Evolutionary conservation across 2,797 vertebrate genomes (phyloP).

Genomic region (Xenopus petersii): DNA sequence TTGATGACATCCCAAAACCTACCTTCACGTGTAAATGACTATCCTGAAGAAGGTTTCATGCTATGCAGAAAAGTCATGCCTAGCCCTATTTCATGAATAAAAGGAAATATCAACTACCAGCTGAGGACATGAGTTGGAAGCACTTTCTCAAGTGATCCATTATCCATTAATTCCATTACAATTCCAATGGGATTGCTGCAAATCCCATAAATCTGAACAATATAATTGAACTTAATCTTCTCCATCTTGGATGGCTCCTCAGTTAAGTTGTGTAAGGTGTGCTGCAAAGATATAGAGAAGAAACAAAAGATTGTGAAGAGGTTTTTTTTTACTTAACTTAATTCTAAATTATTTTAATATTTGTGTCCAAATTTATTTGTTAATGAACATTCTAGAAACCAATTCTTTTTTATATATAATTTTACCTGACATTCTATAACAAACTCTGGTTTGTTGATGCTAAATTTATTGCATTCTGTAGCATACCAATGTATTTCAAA

Average conservation of each 20-base stretch:
- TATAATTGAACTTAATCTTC: conserved; percentile 78
- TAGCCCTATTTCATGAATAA: conserved; percentile 81
- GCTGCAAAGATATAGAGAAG: conserved; percentile 29
- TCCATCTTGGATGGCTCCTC: conserved; percentile 73
- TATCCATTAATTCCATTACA: conserved; percentile 86
- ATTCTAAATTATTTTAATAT: too few species aligned
- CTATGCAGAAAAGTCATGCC: conserved; percentile 88
- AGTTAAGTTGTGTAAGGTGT: conserved; percentile 56
- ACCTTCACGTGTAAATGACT: conserved; percentile 80
- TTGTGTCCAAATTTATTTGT: too few species aligned
- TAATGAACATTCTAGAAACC: too few species aligned
- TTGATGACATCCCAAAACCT: neutral
- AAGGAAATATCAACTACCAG: conserved; percentile 84
- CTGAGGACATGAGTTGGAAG: conserved; percentile 74
- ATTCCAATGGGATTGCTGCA: conserved; percentile 71
- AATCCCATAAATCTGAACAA: conserved; percentile 75
- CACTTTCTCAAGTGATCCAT: conserved; percentile 80
- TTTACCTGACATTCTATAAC: too few species aligned
- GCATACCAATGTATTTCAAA: too few species aligned
- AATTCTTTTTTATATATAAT: too few species aligned
- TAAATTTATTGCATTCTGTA: too few species aligned
- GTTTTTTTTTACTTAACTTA: too few species aligned
- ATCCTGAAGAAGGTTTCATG: conserved; percentile 81
- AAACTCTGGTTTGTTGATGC: too few species aligned
- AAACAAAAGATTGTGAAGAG: too few species aligned